A percentile compares a stretch with the other conserved stretches of the same genome.
Evolutionary conservation across 2,888 invertebrate species (phyloP).

Genomic region (Liodrosophila aerea): DNA sequence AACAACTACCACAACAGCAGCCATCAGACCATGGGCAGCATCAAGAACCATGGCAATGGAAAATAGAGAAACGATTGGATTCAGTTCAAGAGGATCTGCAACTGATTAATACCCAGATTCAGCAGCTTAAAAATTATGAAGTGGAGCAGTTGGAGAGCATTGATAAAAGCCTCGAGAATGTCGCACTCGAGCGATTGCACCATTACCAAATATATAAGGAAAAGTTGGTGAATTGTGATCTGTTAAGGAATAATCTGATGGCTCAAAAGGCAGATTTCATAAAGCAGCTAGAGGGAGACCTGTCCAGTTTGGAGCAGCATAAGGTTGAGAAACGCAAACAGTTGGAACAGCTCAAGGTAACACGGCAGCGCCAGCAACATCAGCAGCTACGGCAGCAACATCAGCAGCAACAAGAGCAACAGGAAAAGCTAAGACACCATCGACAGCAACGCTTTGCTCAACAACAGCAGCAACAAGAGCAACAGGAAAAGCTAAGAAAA

Average conservation of each 20-base stretch:
- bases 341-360: conserved; percentile 10
- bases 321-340: conserved; percentile 35
- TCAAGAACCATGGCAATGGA: too few species aligned
- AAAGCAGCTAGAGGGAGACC: conserved; percentile 12
- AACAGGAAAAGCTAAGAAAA: too few species aligned
- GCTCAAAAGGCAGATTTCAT: conserved; percentile 22
- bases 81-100: conserved; percentile 33
- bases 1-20: neutral
- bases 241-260: too few species aligned
- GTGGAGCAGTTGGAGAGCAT: conserved; percentile 38
- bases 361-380: conserved; percentile 21
- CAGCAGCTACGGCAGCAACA: conserved; percentile 17
- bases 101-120: conserved; percentile 40
- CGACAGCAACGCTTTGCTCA: too few species aligned
- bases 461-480: too few species aligned
- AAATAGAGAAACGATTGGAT: conserved; percentile 13
- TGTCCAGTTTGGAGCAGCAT: conserved; percentile 25
- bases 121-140: conserved; percentile 40
- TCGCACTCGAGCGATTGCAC: too few species aligned
- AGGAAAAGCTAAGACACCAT: too few species aligned
- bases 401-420: conserved; percentile 6
- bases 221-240: too few species aligned
- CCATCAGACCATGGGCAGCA: conserved; percentile 31
- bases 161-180: conserved; percentile 25
- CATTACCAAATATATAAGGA: too few species aligned